Conservation (phyloP, 2,888 invertebrate species). For the Orgyia antiqua region DNA sequence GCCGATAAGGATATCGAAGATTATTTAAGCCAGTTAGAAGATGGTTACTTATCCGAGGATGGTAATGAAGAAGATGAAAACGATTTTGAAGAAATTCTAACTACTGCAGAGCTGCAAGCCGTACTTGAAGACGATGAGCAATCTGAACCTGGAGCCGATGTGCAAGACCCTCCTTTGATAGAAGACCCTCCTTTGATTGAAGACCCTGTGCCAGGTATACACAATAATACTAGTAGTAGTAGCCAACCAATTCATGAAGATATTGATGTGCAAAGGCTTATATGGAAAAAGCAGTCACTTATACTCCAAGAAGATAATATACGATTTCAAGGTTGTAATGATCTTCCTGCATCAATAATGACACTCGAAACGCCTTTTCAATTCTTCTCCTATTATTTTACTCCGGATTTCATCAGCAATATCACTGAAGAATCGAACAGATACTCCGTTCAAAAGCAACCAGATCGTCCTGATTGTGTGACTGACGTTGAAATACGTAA, state of each 20-base stretch:
- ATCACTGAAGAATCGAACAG: constrained; percentile 3
- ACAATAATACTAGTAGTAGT: constrained; percentile 10
- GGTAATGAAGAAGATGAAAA: constrained; percentile 12
- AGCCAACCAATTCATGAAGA: constrained; percentile 8
- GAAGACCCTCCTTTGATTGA: constrained; percentile 10
- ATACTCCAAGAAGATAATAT: neutral
- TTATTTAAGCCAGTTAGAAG: constrained; percentile 15
- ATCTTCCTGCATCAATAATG: neutral
- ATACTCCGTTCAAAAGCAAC: constrained; percentile 15
- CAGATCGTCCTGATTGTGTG: constrained; percentile 9
- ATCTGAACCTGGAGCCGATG: constrained; percentile 11
- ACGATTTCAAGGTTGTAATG: neutral
- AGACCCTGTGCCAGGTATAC: constrained; percentile 10
- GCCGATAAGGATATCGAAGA: constrained; percentile 15
- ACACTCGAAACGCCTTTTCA: neutral
- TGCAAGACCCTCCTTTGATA: constrained; percentile 10
- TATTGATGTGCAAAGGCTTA: too few relatives aligned
- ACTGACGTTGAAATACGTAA: constrained; percentile 3
- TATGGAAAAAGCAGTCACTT: neutral
- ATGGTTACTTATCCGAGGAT: constrained; percentile 15
- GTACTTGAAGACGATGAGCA: constrained; percentile 10
- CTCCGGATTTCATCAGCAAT: neutral
- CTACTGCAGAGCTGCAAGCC: constrained; percentile 8
- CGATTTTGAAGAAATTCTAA: constrained; percentile 11
- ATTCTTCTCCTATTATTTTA: neutral